Evolutionary conservation across 2,888 invertebrate genomes (phyloP), one percentile per base, ranked within the genome.

Genomic region (Nezara viridula): DNA sequence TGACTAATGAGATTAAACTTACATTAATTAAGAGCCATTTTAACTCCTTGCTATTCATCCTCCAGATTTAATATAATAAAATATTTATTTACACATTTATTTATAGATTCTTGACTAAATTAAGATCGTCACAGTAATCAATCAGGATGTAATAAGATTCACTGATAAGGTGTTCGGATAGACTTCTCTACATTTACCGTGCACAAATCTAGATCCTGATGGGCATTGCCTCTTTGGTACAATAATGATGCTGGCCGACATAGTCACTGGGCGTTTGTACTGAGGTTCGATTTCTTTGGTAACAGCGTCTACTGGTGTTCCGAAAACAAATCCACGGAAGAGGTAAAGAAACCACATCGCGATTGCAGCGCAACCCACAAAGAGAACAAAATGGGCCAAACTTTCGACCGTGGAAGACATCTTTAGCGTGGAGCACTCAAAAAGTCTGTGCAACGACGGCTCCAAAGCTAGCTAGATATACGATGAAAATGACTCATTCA

Each of bases 171-270:
- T 16, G 27, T 60, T 60, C 2, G 16, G 19, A 10, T 77, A 77
- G 40, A 77, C 77, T 77, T 77, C 24, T 27, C 77, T 77, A 12
- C 77, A 77, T 77, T 77, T 77, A 5, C 77, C 77, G 4, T 24
- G 2, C 10, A 77, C 40, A 44, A 40, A 24, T 77, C 77, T 77
- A 24, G 14, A 24, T 44, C 77, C 77, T 37, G 50, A 24, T 27
- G 86, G 32, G 37, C 49, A 52, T 21, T 86, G 49, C 52, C 44
- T 87, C 12, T 87, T 44, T 19, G 66, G 49, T 21, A 60, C 32
- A 12, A 52, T 87, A 40, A 44, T 52, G 27, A 87, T 55, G 40
- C 52, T 60, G 10, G 27, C 52, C 10, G 44, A 87, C 40, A 19
- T 21, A 32, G 66, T 66, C 32, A n/a, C 21, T 60, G 49, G 32